Conservation (phyloP, 2,797 vertebrate species). For the Cichlasoma orientale region DNA sequence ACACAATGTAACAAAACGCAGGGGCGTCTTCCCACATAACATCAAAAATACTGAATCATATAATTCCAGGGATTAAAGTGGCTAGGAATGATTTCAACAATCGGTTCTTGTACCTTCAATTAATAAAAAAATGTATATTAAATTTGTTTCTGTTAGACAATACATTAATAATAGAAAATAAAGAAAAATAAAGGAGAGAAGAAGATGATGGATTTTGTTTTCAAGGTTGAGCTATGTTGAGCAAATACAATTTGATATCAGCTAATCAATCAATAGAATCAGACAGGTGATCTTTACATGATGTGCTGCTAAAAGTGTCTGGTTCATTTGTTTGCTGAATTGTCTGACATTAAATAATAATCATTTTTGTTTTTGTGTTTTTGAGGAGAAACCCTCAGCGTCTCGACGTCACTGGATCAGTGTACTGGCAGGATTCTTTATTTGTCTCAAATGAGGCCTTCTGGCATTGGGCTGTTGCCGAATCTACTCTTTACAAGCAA, state of each 20-base stretch:
- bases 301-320: too few species aligned
- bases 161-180: too few species aligned
- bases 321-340: too few species aligned
- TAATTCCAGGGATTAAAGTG: neutral
- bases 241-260: neutral
- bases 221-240: neutral
- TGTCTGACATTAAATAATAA: too few species aligned
- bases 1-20: conserved; percentile 46
- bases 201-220: neutral
- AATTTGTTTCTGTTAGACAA: neutral
- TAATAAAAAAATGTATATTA: neutral
- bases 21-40: conserved; percentile 45
- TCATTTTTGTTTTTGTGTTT: too few species aligned
- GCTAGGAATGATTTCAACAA: rapidly evolving
- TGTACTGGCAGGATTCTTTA: neutral
- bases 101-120: neutral
- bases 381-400: neutral
- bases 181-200: neutral
- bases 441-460: neutral
- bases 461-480: neutral
- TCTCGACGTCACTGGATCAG: neutral
- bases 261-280: too few species aligned
- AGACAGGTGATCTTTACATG: too few species aligned
- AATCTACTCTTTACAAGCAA: neutral
- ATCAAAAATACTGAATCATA: neutral